A percentile compares a stretch with the other conserved stretches of the same genome.
Conservation (phyloP, 1,140 invertebrate species). For the Diachasmimorpha longicaudata region DNA sequence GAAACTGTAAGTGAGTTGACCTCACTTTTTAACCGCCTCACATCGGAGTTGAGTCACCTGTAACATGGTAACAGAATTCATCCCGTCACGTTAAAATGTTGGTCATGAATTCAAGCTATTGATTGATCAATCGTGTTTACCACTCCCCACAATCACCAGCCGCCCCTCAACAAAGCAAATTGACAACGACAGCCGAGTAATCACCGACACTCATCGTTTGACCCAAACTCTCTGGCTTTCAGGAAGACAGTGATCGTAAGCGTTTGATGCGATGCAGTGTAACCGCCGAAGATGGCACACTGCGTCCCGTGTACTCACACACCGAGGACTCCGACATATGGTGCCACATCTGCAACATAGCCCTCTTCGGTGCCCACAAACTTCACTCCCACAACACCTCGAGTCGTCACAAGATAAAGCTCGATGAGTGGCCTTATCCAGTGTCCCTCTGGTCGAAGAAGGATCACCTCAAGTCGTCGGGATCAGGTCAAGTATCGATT, state of each 20-base stretch:
- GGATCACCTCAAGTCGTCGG: slow-evolving; percentile 7
- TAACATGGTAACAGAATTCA: too few relatives aligned
- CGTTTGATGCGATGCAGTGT: slow-evolving; percentile 60
- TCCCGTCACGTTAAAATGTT: too few relatives aligned
- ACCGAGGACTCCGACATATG: slow-evolving; percentile 60
- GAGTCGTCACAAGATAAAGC: slow-evolving; percentile 59
- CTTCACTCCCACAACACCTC: slow-evolving; percentile 56
- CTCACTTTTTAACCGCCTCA: too few relatives aligned
- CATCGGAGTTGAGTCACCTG: too few relatives aligned
- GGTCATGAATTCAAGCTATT: too few relatives aligned
- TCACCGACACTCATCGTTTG: not conserved
- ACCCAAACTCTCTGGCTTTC: slow-evolving; percentile 2
- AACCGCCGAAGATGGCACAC: slow-evolving; percentile 58
- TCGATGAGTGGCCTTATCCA: slow-evolving; percentile 61
- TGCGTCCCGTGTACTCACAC: slow-evolving; percentile 57
- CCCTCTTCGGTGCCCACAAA: slow-evolving; percentile 58
- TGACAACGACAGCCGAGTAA: too few relatives aligned
- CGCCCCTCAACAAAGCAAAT: too few relatives aligned
- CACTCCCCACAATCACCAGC: too few relatives aligned
- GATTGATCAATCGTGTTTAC: too few relatives aligned
- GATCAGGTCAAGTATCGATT: slow-evolving; percentile 28
- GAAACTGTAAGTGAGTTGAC: too few relatives aligned
- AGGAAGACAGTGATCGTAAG: slow-evolving; percentile 61
- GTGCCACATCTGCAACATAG: slow-evolving; percentile 62
- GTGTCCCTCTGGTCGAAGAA: slow-evolving; percentile 56